Conservation (phyloP, 1,140 invertebrate species). For the Drosophila micromelanica region DNA sequence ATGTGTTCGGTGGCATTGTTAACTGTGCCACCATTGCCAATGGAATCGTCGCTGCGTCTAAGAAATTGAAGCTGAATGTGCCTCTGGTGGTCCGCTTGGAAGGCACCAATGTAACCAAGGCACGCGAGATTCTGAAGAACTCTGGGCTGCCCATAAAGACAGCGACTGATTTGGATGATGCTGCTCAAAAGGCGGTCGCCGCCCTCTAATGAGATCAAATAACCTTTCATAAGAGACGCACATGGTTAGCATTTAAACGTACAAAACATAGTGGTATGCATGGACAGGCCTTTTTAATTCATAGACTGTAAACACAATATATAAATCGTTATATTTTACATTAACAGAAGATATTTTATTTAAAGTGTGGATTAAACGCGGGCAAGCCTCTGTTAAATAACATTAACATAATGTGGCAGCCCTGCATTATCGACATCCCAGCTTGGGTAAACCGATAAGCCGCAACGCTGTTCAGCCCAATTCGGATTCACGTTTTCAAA, state of each 20-base stretch:
- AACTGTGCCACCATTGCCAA: constrained; percentile 98
- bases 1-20: constrained; percentile 99
- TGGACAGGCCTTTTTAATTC: constrained; percentile 20
- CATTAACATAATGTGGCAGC: not conserved
- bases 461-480: not conserved
- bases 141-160: constrained; percentile 93
- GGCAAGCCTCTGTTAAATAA: not conserved
- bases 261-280: constrained; percentile 3
- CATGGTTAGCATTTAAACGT: constrained; percentile 62
- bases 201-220: constrained; percentile 38
- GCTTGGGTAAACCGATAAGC: constrained; percentile 11
- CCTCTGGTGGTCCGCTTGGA: constrained; percentile 97
- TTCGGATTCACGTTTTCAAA: not conserved
- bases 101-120: constrained; percentile 89
- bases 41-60: constrained; percentile 95
- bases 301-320: constrained; percentile 29
- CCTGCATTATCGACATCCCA: constrained; percentile 1
- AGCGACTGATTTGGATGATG: constrained; percentile 95
- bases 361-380: not conserved
- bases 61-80: constrained; percentile 91
- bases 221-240: constrained; percentile 42
- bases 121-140: constrained; percentile 90
- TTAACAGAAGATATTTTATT: not conserved
- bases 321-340: constrained; percentile 26
- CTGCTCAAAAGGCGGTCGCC: constrained; percentile 93